Percentiles rank a stretch among this genome's conserved stretches.
These are phyloP conservation scores for Argya squamiceps DNA, from an alignment of 2,797 vertebrate species.

Conservation along the genomic window DNA sequence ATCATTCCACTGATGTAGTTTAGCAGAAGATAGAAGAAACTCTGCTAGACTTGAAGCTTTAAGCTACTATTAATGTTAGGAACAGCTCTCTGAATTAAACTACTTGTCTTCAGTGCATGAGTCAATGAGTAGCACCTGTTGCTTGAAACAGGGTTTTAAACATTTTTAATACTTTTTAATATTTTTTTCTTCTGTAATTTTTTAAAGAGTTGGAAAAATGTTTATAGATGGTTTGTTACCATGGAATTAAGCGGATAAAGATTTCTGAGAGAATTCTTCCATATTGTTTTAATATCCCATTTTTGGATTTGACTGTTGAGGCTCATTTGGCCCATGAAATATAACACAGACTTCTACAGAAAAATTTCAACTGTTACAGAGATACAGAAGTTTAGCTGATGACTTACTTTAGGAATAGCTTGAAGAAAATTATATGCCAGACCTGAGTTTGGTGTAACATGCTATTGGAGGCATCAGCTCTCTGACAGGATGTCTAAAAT, in stretches of 20 bases:
- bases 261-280: not conserved
- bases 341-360: not conserved
- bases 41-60: not conserved
- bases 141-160: not conserved
- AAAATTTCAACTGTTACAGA: not conserved
- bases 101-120: not conserved
- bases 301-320: not conserved
- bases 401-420: not conserved
- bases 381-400: not conserved
- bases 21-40: not conserved
- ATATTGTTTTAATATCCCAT: not conserved
- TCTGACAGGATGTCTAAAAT: not conserved
- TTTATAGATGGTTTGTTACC: not conserved
- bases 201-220: not conserved
- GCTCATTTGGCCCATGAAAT: not conserved
- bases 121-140: not conserved
- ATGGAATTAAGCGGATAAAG: not conserved
- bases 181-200: not conserved
- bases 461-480: not conserved
- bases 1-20: rapidly evolving
- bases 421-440: not conserved
- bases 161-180: not conserved
- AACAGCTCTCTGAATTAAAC: not conserved
- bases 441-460: not conserved
- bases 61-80: not conserved